Base-by-base conservation (phyloP, 2,797 vertebrate genomes). In the Betta splendens region DNA sequence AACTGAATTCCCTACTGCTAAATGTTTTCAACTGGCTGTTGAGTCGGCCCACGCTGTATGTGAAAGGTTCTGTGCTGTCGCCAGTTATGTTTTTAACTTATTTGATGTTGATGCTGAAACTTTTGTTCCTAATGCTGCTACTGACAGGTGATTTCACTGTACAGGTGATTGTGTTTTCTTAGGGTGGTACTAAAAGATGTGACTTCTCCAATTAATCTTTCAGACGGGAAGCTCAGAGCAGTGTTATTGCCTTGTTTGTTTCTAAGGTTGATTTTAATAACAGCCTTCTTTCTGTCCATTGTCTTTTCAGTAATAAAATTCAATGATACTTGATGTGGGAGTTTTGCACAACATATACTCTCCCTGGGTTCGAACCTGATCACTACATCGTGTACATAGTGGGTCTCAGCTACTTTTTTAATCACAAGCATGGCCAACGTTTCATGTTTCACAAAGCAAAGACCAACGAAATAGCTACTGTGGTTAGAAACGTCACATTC, bases 261-360 rank as follows among this genome's bases (percentile, higher is more conserved):
- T 71, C 59, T 67, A 13, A 29, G 42, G 37, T 65, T 79, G 49
- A 53, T 69, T 84, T 70, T 61, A 39, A 72, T 51, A 43, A 64
- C 59, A 10, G 59, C 9, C 36, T 67, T 31, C 54, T 49, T 45
- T 32, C 56, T 15, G 9, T 28, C 5, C 26, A 28, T 50, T 58
- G 56, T 42, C 18, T 64, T 69, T 76, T 80, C 42, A 40, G 51
- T 55, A 50, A 71, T 62, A 49, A 67, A 77, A 53, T 77, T 69
- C 22, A 77, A 75, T 55, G n/a, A 81, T 62, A 80, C 79, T 81
- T 67, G 60, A 84, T 69, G 64, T 51, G 46, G 84, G 84, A 80
- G 74, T 86, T 83, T 85, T 86, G 88, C 86, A 89, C 87, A 89
- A 87, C 46, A 48, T 63, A 73, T 69, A 33, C 46, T 75, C 82